Evolutionary conservation across 2,888 invertebrate species (phyloP), one percentile per base, ranked within the genome.

Genomic region (Criorhina ranunculi): DNA sequence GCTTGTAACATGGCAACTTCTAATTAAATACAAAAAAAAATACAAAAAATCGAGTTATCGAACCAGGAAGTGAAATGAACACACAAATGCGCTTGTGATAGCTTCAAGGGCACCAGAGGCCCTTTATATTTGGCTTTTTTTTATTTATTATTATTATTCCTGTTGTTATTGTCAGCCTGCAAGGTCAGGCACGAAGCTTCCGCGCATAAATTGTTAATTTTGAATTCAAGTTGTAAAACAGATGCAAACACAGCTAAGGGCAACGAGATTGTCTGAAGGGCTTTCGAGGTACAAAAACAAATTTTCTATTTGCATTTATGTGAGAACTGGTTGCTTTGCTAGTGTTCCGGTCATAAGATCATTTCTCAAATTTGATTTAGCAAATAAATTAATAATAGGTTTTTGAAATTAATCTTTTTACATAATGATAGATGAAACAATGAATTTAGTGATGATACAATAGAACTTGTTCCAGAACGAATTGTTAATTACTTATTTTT

Each of bases 61-160:
- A 83, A 78, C 60, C 60, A 83, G 82, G 82, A 83, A 83, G 72
- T 72, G 9, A 82, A 78, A 66, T 17, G n/a, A 42, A 57, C 49
- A 40, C 62, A 67, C 40, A 51, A 83, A 78, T 83, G 82, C 78
- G 82, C 35, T 66, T 81, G 76, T 77, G 40, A 70, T 66, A 72
- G 49, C 51, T 31, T 67, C 72, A 83, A 83, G 82, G 82, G 64
- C 49, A 24, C 40, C 40, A 4, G 29, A 5, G 5, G 69, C 62
- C 55, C 72, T 76, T 64, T 19, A 35, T 62, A 66, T 59, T 59
- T 46, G 17, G 42, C 44, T n/a, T 33, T 57, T 49, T 46, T 46
- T 33, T 24, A 3, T 24, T 24, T 24, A n/a, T n/a, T n/a, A n/a
- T 24, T 24, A 3, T 24, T 24, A 24, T 24, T 53, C 42, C 8